Percentiles rank a stretch among this genome's conserved stretches.
Evolutionary conservation across 2,888 invertebrate genomes (phyloP).

Genomic region (Diabrotica balteata): DNA sequence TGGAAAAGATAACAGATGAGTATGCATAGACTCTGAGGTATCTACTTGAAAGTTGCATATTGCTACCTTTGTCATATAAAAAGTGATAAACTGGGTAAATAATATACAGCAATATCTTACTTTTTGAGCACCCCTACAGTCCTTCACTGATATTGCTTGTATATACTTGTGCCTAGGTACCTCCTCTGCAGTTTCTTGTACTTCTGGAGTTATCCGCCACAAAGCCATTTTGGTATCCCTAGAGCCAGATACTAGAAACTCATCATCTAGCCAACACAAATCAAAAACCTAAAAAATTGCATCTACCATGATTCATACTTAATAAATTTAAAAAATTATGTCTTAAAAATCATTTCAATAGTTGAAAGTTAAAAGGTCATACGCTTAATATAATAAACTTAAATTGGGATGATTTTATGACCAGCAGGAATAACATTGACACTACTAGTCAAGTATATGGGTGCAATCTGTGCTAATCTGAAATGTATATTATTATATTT

Average conservation of each 20-base stretch:
- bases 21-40: too few species aligned
- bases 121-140: constrained; percentile 78
- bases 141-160: constrained; percentile 74
- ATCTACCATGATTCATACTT: background rate
- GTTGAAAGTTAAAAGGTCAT: too few species aligned
- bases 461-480: too few species aligned
- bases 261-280: constrained; percentile 95
- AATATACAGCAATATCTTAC: constrained; percentile 47
- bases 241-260: constrained; percentile 92
- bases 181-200: constrained; percentile 60
- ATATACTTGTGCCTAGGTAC: constrained; percentile 66
- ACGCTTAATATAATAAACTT: too few species aligned
- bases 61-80: too few species aligned
- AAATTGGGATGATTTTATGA: too few species aligned
- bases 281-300: constrained; percentile 70
- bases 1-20: too few species aligned
- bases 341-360: background rate
- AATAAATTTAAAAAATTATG: background rate
- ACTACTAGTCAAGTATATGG: too few species aligned
- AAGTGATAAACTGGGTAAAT: background rate
- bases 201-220: constrained; percentile 76
- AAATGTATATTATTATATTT: too few species aligned
- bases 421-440: too few species aligned
- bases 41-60: too few species aligned
- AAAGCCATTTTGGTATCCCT: constrained; percentile 89